Evolutionary conservation across 2,113 vertebrate species (phyloP), one percentile per base, ranked within the genome.

Genomic region (Ceyx margarethae): DNA sequence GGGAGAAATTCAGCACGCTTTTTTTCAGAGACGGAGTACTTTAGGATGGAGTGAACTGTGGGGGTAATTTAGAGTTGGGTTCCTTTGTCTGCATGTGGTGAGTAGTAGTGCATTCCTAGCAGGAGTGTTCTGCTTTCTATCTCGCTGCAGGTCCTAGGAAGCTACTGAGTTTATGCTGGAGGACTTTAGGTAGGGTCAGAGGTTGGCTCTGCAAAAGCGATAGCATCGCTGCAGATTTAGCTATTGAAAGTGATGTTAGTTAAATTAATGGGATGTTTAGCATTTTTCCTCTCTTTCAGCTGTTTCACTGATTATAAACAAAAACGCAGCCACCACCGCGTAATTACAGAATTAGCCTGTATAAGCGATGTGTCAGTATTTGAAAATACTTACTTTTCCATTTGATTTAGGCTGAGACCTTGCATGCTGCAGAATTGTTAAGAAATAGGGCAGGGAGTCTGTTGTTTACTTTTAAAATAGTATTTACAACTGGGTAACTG

Each of bases 81-180:
- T 90, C 91, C 80, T 93, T 94, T 96, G 86, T 94, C 78, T 82
- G 50, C 57, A 3, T 90, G 74, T 35, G 89, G 68, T 35, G 83
- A 93, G 76, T 77, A 33, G 57, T 50, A 12, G 8, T 29, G 66
- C 80, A 2, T 89, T 91, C 72, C 67, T 81, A 58, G 48, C 82
- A 85, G 78, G n/a, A 86, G 19, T 81, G 73, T 73, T 68, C 87
- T 83, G 79, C 81, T 87, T 80, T 89, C 74, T 72, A 1, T 81
- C 61, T 80, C 21, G 11, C 68, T 50, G 62, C 54, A 69, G 60
- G 67, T 89, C 57, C 54, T 56, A 4, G 81, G 74, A 58, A 90
- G 71, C 79, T 40, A 1, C 40, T 3, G 67, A 20, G 25, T 21
- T 56, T 50, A 46, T 43, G 51, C 17, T 65, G 2, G 75, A 69